Conservation (phyloP, 2,797 vertebrate species). For the Lithobates pipiens region DNA sequence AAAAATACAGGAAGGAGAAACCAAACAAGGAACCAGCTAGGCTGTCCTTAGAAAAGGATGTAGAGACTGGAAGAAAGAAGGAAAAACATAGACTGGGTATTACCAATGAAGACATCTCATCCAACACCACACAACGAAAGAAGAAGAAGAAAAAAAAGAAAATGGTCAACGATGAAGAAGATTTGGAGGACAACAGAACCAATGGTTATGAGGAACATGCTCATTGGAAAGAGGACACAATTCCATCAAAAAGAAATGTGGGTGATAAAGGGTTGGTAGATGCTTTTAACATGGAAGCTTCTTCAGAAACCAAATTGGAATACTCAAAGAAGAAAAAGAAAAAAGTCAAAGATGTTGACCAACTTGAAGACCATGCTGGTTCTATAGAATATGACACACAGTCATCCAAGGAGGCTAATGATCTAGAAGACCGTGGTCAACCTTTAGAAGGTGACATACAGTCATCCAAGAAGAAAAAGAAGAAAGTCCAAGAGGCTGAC, state of each 20-base stretch:
- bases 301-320: too few species aligned
- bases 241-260: not conserved
- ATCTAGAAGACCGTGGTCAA: not conserved
- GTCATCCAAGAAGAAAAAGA: not conserved
- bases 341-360: too few species aligned
- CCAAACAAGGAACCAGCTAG: conserved; percentile 56
- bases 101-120: not conserved
- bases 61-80: not conserved
- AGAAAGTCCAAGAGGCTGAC: not conserved
- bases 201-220: too few species aligned
- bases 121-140: not conserved
- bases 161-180: not conserved
- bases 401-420: too few species aligned
- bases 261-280: not conserved
- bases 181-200: too few species aligned
- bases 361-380: too few species aligned
- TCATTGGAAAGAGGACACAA: not conserved
- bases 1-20: conserved; percentile 70
- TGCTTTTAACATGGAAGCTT: too few species aligned
- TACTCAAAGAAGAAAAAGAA: too few species aligned
- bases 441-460: rapidly evolving
- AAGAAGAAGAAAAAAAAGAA: conserved; percentile 50
- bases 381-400: too few species aligned
- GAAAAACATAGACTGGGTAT: not conserved
- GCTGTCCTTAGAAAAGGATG: not conserved